Base-by-base conservation (phyloP, 2,797 vertebrate genomes). In the Scolopax bukidnonensis region DNA sequence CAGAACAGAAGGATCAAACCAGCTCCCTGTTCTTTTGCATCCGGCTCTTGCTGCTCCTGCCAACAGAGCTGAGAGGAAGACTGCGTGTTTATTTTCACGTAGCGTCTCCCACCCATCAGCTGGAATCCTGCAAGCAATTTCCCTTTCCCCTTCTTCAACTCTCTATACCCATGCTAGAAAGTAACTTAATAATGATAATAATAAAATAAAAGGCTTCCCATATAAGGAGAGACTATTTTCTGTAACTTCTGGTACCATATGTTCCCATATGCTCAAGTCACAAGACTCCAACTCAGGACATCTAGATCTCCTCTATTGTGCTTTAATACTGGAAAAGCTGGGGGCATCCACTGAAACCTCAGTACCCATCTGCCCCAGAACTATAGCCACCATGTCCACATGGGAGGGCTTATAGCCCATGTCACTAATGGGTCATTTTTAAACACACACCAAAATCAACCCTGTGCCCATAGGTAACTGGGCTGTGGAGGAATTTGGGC, bases 121-220 rank as follows among this genome's bases (percentile, higher is more conserved):
- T 93, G 91, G 43, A 95, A 38, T 91, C 40, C 36, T 84, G 25
- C n/a, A 51, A 73, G n/a, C 24, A 75, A 47, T 68, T 87, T 92
- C 47, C 25, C n/a, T 88, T 94, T 75, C 21, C 4, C 50, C 30
- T 25, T 73, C 63, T 94, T 81, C 47, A 71, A 30, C 40, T 78
- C 32, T 67, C 11, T 73, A 33, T 36, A 7, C 33, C 30, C 11
- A 5, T 51, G 48, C 24, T 76, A 53, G n/a, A 85, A 89, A 75
- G 24, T 64, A 61, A 74, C n/a, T 68, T 78, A 14, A 63, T 48
- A 64, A 53, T 50, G 43, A 53, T 38, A 56, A 61, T 17, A 61
- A 53, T 69, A 65, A 93, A 83, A 70, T 48, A 36, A 75, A 87
- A 76, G 6, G 8, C 12, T 84, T 92, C 47, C 47, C 11, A 8